Percentiles rank a stretch among this genome's conserved stretches.
Conservation (phyloP, 2,888 invertebrate genomes). For the Euclidia mi region DNA sequence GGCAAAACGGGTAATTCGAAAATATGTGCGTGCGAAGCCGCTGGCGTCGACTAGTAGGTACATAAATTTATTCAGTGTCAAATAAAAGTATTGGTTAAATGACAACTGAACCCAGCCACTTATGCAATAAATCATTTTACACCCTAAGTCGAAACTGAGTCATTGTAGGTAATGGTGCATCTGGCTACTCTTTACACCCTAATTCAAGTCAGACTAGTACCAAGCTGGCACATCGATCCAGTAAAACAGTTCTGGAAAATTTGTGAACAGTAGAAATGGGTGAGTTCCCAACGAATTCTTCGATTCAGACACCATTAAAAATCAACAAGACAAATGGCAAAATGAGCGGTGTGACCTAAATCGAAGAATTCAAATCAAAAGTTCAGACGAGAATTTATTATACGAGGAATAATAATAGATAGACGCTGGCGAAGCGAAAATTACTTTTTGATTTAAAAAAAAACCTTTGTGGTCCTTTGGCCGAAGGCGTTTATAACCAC, state of each 20-base stretch:
- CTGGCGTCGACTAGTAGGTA: too few relatives aligned
- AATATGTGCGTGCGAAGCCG: too few relatives aligned
- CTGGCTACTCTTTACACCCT: too few relatives aligned
- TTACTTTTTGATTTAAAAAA: conserved; percentile 51
- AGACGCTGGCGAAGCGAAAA: conserved; percentile 37
- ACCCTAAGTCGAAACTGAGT: too few relatives aligned
- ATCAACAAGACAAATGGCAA: conserved; percentile 52
- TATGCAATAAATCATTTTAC: too few relatives aligned
- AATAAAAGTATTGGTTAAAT: too few relatives aligned
- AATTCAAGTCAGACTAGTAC: too few relatives aligned
- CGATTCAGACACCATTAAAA: conserved; percentile 49
- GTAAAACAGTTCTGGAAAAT: conserved; percentile 17
- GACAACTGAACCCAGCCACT: too few relatives aligned
- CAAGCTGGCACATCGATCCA: too few relatives aligned
- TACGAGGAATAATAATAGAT: conserved; percentile 40
- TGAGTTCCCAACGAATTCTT: conserved; percentile 29
- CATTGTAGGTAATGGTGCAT: too few relatives aligned
- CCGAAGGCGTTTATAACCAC: conserved; percentile 10
- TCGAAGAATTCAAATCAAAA: conserved; percentile 52
- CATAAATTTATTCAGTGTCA: too few relatives aligned
- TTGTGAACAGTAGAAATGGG: conserved; percentile 12
- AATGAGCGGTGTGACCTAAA: conserved; percentile 56
- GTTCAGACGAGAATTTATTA: conserved; percentile 40
- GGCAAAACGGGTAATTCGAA: too few relatives aligned
- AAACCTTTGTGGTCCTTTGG: conserved; percentile 20